A percentile compares a stretch with the other conserved stretches of the same genome.
Evolutionary conservation across 1,140 invertebrate species (phyloP).

Genomic region (Adelges cooleyi): DNA sequence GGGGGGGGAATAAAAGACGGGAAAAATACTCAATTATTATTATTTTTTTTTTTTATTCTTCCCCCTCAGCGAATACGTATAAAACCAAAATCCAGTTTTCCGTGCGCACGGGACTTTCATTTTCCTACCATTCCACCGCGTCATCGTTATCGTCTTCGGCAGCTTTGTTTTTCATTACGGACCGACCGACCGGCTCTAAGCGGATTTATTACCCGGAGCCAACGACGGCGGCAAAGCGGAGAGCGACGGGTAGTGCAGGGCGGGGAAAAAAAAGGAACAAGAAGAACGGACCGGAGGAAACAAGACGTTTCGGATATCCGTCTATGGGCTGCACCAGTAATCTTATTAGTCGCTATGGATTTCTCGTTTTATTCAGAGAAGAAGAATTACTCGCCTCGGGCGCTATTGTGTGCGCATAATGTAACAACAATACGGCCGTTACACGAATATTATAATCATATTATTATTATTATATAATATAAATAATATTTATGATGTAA

Average conservation of each 20-base stretch:
- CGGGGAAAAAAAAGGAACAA: background rate
- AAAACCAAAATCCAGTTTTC: conserved; percentile 20
- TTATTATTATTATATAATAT: no score
- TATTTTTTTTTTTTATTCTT: conserved; percentile 6
- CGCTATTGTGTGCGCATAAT: no score
- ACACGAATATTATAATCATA: no score
- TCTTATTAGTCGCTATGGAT: conserved; percentile 25
- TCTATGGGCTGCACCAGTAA: background rate
- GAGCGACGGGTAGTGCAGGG: no score
- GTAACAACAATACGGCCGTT: no score
- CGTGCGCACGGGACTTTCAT: conserved; percentile 15
- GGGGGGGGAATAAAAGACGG: background rate
- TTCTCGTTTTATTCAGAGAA: conserved; percentile 23
- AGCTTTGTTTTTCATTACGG: conserved; percentile 28
- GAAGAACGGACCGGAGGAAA: background rate
- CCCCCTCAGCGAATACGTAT: background rate
- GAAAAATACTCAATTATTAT: background rate
- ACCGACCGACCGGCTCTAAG: conserved; percentile 19
- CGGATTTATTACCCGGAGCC: conserved; percentile 26
- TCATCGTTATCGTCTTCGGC: conserved; percentile 16
- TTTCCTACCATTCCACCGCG: conserved; percentile 7
- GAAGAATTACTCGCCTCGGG: background rate
- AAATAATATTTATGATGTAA: no score
- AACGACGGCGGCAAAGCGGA: background rate
- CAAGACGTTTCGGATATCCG: conserved; percentile 27